Percentiles rank a stretch among this genome's conserved stretches.
These are phyloP conservation scores for Pycnomerus fuliginosus DNA, from an alignment of 2,888 invertebrate species.

Conservation along the genomic window DNA sequence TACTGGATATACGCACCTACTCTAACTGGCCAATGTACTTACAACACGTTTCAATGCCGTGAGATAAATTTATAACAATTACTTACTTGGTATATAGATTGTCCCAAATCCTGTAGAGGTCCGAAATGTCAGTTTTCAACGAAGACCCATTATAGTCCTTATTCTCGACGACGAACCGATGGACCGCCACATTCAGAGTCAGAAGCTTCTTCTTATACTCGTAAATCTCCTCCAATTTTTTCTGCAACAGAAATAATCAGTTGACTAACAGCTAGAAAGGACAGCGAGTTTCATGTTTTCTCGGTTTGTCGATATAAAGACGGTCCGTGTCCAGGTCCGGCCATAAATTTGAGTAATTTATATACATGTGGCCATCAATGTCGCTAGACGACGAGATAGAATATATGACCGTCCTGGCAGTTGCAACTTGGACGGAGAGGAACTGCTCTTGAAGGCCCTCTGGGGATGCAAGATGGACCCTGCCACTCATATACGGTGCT, in stretches of 20 bases:
- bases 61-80: slow-evolving; percentile 21
- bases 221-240: slow-evolving; percentile 56
- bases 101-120: slow-evolving; percentile 69
- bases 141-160: slow-evolving; percentile 51
- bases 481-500: slow-evolving; percentile 12
- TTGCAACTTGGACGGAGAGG: slow-evolving; percentile 36
- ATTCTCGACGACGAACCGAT: slow-evolving; percentile 57
- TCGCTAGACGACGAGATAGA: slow-evolving; percentile 38
- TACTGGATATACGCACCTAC: slow-evolving; percentile 24
- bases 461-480: slow-evolving; percentile 15
- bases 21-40: slow-evolving; percentile 36
- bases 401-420: slow-evolving; percentile 43
- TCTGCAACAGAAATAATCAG: slow-evolving; percentile 47
- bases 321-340: slow-evolving; percentile 53
- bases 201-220: slow-evolving; percentile 61
- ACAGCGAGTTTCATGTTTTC: slow-evolving; percentile 10
- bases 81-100: slow-evolving; percentile 68
- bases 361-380: slow-evolving; percentile 50
- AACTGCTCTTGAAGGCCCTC: slow-evolving; percentile 21
- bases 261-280: slow-evolving; percentile 1
- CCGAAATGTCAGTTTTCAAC: slow-evolving; percentile 66
- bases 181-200: slow-evolving; percentile 60
- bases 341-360: slow-evolving; percentile 57
- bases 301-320: slow-evolving; percentile 46
- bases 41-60: slow-evolving; percentile 35